phyloP scores from a whole-genome alignment of 2,888 invertebrate species.

The Nysson spinosus region DNA sequence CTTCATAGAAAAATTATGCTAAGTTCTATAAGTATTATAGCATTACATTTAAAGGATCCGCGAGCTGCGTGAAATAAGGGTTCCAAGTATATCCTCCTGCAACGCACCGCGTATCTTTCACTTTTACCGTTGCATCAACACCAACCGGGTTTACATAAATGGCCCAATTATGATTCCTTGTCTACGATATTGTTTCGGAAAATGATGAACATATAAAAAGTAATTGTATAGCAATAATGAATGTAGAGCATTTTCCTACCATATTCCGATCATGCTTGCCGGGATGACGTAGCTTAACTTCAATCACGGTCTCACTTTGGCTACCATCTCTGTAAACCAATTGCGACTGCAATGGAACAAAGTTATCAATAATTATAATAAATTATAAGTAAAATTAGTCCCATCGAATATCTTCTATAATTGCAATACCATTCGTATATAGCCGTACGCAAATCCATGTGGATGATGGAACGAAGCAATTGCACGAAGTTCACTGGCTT shows the following conservation, averaged over 20 bases:
- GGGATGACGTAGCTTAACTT: constrained; percentile 92
- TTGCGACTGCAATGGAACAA: constrained; percentile 86
- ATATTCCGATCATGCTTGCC: constrained; percentile 90
- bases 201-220: neutral
- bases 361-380: too few relatives aligned
- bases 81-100: constrained; percentile 96
- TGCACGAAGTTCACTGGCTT: constrained; percentile 90
- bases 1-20: neutral
- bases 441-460: constrained; percentile 90
- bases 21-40: neutral
- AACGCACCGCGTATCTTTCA: constrained; percentile 89
- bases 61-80: constrained; percentile 92
- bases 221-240: neutral
- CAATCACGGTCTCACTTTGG: constrained; percentile 92
- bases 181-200: constrained; percentile 78
- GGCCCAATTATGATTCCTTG: constrained; percentile 91
- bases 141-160: constrained; percentile 95
- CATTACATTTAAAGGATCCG: constrained; percentile 90
- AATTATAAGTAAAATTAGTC: constrained; percentile 1
- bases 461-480: constrained; percentile 96
- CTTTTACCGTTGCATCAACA: constrained; percentile 91
- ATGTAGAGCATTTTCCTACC: constrained; percentile 76
- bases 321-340: constrained; percentile 91
- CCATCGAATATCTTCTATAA: constrained; percentile 11
- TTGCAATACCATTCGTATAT: constrained; percentile 85